Percentiles rank a stretch among this genome's conserved stretches.
These are phyloP conservation scores for Sinocyclocheilus maitianheensis DNA, from an alignment of 2,113 vertebrate genomes.

Conservation along the genomic window DNA sequence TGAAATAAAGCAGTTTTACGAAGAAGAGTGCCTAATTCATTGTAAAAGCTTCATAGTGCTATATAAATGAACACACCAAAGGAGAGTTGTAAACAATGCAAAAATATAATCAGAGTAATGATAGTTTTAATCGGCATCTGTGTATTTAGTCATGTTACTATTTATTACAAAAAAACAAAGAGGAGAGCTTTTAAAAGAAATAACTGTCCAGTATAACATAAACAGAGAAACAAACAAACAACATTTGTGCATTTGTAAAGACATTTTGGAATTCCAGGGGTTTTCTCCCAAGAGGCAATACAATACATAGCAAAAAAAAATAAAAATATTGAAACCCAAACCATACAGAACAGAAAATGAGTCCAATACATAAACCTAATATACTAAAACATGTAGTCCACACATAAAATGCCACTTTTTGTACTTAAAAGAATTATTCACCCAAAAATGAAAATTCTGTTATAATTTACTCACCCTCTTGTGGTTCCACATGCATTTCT, in stretches of 20 bases:
- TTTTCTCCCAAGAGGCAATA: neutral
- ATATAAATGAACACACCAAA: neutral
- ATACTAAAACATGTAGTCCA: neutral
- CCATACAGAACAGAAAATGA: neutral
- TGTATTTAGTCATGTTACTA: neutral
- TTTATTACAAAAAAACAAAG: constrained; percentile 29
- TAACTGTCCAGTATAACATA: neutral
- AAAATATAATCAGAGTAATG: neutral
- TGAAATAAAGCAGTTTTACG: neutral
- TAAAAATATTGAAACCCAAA: neutral
- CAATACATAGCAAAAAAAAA: neutral
- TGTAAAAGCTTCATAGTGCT: neutral
- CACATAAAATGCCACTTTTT: neutral
- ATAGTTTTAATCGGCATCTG: neutral
- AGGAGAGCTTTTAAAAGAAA: constrained; percentile 1
- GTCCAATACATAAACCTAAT: neutral
- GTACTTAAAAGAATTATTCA: neutral
- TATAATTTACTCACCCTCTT: neutral
- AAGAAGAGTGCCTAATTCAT: neutral
- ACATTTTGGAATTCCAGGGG: neutral
- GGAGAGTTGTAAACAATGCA: neutral
- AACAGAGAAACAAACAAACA: neutral
- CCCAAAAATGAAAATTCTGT: neutral
- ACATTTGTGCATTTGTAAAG: neutral
- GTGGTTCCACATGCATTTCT: neutral